These are phyloP conservation scores for Microcaecilia unicolor DNA, from an alignment of 2,797 vertebrate genomes.

Conservation along the genomic window DNA sequence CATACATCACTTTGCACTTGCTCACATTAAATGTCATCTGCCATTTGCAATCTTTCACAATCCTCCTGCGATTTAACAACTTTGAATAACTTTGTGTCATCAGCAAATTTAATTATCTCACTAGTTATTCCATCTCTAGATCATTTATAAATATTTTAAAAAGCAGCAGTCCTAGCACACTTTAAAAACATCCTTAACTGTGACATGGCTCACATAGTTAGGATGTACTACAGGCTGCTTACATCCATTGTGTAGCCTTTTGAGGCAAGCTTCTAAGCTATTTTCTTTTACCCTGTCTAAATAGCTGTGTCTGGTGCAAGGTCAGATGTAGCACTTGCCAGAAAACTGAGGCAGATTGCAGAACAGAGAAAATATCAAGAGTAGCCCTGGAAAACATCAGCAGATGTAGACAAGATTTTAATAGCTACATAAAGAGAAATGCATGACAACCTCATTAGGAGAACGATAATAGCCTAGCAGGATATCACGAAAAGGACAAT, in stretches of 20 bases:
- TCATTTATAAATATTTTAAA: too few relatives aligned
- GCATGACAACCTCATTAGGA: slow-evolving; percentile 65
- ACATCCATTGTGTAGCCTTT: slow-evolving; percentile 18
- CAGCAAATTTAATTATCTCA: too few relatives aligned
- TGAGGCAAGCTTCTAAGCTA: slow-evolving; percentile 18
- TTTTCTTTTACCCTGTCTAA: slow-evolving; percentile 7
- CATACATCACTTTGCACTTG: too few relatives aligned
- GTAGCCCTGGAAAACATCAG: slow-evolving; percentile 35
- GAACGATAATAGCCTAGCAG: slow-evolving; percentile 47
- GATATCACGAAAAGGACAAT: slow-evolving; percentile 50
- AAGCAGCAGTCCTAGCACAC: too few relatives aligned
- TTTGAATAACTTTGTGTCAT: too few relatives aligned
- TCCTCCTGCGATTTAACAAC: too few relatives aligned
- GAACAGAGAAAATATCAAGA: slow-evolving; percentile 17
- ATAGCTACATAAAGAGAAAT: slow-evolving; percentile 58
- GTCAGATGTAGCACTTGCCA: slow-evolving; percentile 11
- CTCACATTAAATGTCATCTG: too few relatives aligned
- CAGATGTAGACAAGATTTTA: slow-evolving; percentile 65
- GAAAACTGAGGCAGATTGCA: slow-evolving; percentile 5
- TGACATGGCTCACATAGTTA: slow-evolving; percentile 6
- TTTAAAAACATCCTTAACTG: too few relatives aligned
- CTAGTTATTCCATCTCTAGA: too few relatives aligned
- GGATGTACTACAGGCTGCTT: slow-evolving; percentile 10
- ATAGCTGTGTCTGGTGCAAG: not conserved
- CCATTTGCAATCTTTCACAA: too few relatives aligned